Base-by-base conservation (phyloP, 2,888 invertebrate genomes). In the Rhopalosiphum nymphaeae region DNA sequence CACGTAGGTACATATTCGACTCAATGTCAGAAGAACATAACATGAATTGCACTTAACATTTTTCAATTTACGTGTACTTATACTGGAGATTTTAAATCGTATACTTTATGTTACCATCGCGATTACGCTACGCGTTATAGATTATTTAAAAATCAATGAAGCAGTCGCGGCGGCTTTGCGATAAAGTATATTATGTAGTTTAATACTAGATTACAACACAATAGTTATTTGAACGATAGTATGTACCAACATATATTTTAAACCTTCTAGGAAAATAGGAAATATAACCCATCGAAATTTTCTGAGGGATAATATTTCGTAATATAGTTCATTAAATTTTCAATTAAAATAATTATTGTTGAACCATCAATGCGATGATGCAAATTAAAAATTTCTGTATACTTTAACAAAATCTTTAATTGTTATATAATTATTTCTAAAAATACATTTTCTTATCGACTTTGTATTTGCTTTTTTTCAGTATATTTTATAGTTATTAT, bases 91-190 rank as follows among this genome's bases (percentile, higher is more conserved):
- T 78, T 78, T 78, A 78, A 78, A 78, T 36, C 78, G 36, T 78
- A 36, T 36, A 36, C 78, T 78, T 78, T 78, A 78, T 36, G 78
- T 36, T 78, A 36, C 78, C 78, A 21, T 9, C 21, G 78, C 36
- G 36, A 9, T 78, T n/a, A 36, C 67, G 78, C 78, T 36, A 21
- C 78, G 9, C 36, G 21, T 78, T 78, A 36, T 36, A 78, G 78
- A 42, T 78, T 36, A 78, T 78, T 78, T 78, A 36, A 78, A 78
- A 78, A 78, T 78, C 78, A 78, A 78, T 78, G 78, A 78, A 36
- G 78, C 36, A 16, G 78, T 42, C 9, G 21, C 3, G 21, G 78
- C 1, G 21, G 21, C 78, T 78, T 36, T 21, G 25, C 78, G 78
- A 78, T 78, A 36, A 78, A 36, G 9, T 78, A 25, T 21, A 21